Percentiles rank a stretch among this genome's conserved stretches.
These are phyloP conservation scores for Paramormyrops kingsleyae DNA, from an alignment of 2,113 vertebrate genomes.

Conservation along the genomic window DNA sequence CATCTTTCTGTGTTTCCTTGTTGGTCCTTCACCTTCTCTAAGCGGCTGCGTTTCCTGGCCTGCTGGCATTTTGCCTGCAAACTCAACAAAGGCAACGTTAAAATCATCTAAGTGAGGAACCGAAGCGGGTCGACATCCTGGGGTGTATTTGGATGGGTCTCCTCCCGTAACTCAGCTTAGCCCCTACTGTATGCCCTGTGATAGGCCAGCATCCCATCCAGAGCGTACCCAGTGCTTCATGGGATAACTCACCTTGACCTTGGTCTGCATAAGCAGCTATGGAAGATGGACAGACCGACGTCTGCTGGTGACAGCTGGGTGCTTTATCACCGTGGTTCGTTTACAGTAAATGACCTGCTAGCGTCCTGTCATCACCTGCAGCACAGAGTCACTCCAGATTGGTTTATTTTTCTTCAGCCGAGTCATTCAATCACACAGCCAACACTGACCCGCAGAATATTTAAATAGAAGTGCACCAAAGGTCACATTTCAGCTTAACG, in stretches of 20 bases:
- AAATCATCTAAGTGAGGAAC: not conserved
- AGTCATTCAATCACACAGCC: not conserved
- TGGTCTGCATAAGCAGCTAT: not conserved
- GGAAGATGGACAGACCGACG: not conserved
- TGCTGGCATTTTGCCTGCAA: not conserved
- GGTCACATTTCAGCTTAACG: constrained; percentile 57
- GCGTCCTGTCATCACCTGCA: not conserved
- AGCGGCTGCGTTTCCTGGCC: not conserved
- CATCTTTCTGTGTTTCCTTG: not conserved
- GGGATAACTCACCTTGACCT: not conserved
- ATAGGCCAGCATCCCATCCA: not conserved
- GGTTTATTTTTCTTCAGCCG: not conserved
- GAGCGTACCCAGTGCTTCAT: not conserved
- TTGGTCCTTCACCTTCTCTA: not conserved
- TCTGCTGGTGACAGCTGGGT: not conserved
- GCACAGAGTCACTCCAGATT: not conserved
- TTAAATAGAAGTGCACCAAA: constrained; percentile 51
- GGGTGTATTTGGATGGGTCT: not conserved
- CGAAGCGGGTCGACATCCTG: not conserved
- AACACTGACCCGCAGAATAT: constrained; percentile 42
- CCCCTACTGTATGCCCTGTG: not conserved
- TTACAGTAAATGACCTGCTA: not conserved
- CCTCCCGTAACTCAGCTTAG: not conserved
- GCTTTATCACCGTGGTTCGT: not conserved
- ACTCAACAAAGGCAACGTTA: not conserved